These are phyloP conservation scores for Lumbricus terrestris DNA, from an alignment of 2,888 invertebrate genomes.

Conservation along the genomic window DNA sequence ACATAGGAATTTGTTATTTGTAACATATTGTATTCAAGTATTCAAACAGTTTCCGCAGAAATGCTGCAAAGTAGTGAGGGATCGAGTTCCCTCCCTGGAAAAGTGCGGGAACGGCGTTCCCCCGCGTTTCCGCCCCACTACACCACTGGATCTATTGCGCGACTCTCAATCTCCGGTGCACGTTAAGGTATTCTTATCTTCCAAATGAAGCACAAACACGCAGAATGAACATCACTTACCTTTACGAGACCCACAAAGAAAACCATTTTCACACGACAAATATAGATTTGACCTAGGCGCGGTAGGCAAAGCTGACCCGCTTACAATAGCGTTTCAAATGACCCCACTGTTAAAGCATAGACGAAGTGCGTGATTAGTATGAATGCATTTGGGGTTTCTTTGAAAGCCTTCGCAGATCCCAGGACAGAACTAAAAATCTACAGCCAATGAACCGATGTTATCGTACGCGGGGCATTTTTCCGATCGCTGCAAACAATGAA, in stretches of 20 bases:
- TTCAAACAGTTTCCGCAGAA: too few relatives aligned
- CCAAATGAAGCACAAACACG: not conserved
- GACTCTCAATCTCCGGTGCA: too few relatives aligned
- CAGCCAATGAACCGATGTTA: not conserved
- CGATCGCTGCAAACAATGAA: not conserved
- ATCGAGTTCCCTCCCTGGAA: too few relatives aligned
- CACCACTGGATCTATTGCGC: too few relatives aligned
- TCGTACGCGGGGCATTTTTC: not conserved
- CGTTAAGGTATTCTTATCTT: not conserved
- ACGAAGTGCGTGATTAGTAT: not conserved
- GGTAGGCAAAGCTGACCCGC: not conserved
- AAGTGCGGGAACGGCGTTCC: too few relatives aligned
- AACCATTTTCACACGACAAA: not conserved
- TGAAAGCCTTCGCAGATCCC: not conserved
- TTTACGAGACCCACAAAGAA: not conserved
- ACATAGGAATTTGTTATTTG: too few relatives aligned
- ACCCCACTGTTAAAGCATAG: not conserved
- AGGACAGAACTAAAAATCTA: not conserved
- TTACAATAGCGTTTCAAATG: not conserved
- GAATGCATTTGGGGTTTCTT: not conserved
- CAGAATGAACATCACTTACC: not conserved
- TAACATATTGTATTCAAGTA: too few relatives aligned
- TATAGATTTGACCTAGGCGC: not conserved
- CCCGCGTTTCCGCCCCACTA: too few relatives aligned
- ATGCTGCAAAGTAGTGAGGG: too few relatives aligned